Evolutionary conservation across 2,797 vertebrate genomes (phyloP).

Genomic region (Acanthiza pusilla): DNA sequence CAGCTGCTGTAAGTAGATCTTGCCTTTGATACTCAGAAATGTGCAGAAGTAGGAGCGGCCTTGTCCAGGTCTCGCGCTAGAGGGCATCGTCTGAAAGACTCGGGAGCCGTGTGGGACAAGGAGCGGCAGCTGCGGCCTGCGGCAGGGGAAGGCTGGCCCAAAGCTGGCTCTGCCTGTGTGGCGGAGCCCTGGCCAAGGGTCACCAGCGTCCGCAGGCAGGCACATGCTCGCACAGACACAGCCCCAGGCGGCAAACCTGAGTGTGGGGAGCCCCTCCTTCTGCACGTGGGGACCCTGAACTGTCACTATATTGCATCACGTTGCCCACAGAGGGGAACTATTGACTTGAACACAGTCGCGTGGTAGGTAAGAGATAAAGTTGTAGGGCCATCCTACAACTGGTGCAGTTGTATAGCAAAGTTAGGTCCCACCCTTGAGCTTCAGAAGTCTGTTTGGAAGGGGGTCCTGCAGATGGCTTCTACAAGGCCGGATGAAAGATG

Average conservation of each 20-base stretch:
- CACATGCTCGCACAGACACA: rapidly evolving
- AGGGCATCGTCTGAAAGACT: conserved; percentile 46
- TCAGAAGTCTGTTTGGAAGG: background rate
- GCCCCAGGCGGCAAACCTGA: rapidly evolving
- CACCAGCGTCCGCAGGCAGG: rapidly evolving
- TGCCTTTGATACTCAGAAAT: rapidly evolving
- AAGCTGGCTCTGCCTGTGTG: rapidly evolving
- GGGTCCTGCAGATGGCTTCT: background rate
- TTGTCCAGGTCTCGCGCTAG: conserved; percentile 18
- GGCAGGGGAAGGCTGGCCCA: background rate
- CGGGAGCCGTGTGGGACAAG: background rate
- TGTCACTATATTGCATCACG: rapidly evolving
- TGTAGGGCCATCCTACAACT: background rate
- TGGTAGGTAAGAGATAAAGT: background rate
- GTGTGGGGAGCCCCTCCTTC: background rate
- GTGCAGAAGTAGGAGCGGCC: background rate
- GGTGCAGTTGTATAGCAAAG: background rate
- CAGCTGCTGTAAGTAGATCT: background rate
- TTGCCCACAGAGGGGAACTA: rapidly evolving
- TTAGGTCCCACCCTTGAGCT: background rate
- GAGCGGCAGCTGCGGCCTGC: background rate
- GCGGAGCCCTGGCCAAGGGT: rapidly evolving
- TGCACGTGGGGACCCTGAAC: rapidly evolving
- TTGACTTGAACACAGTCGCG: rapidly evolving
- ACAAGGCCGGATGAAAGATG: background rate